Percentiles rank a stretch among this genome's conserved stretches.
phyloP scores from a whole-genome alignment of 2,113 vertebrate species.

The Vimba vimba region DNA sequence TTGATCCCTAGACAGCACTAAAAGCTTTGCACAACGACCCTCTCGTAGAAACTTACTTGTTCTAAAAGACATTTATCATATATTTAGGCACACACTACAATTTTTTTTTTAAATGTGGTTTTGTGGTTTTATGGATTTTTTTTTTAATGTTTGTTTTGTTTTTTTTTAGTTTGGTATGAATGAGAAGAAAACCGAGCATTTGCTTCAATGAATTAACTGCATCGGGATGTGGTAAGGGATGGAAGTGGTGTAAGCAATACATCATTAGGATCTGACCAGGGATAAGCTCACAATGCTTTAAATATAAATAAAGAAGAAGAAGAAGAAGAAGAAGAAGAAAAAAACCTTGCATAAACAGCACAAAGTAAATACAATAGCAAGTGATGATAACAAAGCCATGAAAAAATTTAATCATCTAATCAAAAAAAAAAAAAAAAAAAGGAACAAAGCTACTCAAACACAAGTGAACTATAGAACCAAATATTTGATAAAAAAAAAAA shows the following conservation, averaged over 20 bases:
- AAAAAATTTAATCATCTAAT: conserved; percentile 70
- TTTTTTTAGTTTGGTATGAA: conserved; percentile 71
- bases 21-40: conserved; percentile 73
- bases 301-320: conserved; percentile 68
- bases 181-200: conserved; percentile 67
- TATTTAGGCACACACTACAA: conserved; percentile 71
- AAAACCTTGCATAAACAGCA: conserved; percentile 75
- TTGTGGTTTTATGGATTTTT: conserved; percentile 64
- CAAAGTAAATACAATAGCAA: conserved; percentile 74
- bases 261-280: conserved; percentile 63
- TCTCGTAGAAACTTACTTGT: conserved; percentile 65
- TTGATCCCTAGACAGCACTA: conserved; percentile 47
- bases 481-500: conserved; percentile 64
- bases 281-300: conserved; percentile 71
- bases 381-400: conserved; percentile 73
- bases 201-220: conserved; percentile 65
- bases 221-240: conserved; percentile 56
- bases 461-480: conserved; percentile 79
- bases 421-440: conserved; percentile 60
- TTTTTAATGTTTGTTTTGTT: conserved; percentile 51
- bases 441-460: conserved; percentile 75
- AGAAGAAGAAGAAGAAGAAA: conserved; percentile 23
- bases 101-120: conserved; percentile 58
- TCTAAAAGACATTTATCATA: conserved; percentile 53
- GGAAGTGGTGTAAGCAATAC: conserved; percentile 38